phyloP scores from a whole-genome alignment of 2,888 invertebrate species.

The Xestia c-nigrum region DNA sequence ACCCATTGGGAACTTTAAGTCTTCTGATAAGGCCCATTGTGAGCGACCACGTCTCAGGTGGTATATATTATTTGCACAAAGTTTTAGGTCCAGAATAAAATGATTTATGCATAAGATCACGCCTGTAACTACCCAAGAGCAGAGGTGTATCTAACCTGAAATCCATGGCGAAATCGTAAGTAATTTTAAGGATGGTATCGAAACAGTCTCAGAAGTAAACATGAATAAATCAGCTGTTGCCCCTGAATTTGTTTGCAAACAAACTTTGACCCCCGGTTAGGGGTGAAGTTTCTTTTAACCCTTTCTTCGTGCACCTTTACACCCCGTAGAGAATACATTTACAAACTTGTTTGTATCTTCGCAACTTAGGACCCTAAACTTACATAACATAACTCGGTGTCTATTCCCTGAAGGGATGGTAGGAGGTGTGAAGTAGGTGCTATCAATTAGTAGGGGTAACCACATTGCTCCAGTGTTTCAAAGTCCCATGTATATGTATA shows the following conservation, averaged over 20 bases:
- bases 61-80: too few species aligned
- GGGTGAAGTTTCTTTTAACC: neutral
- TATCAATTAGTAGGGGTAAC: neutral
- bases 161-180: neutral
- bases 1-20: too few species aligned
- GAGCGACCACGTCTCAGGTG: too few species aligned
- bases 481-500: neutral
- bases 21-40: too few species aligned
- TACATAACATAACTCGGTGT: neutral
- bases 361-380: neutral
- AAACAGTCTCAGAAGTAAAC: neutral
- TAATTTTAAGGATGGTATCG: neutral
- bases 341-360: neutral
- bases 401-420: neutral
- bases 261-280: constrained; percentile 22
- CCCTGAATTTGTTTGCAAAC: constrained; percentile 13
- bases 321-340: neutral
- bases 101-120: too few species aligned
- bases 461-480: neutral
- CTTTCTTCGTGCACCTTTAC: neutral
- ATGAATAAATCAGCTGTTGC: neutral
- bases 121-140: too few species aligned
- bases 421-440: neutral
- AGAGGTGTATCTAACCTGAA: too few species aligned
- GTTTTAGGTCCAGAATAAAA: too few species aligned